Conservation (phyloP, 2,888 invertebrate species). For the Mylabris sibirica region DNA sequence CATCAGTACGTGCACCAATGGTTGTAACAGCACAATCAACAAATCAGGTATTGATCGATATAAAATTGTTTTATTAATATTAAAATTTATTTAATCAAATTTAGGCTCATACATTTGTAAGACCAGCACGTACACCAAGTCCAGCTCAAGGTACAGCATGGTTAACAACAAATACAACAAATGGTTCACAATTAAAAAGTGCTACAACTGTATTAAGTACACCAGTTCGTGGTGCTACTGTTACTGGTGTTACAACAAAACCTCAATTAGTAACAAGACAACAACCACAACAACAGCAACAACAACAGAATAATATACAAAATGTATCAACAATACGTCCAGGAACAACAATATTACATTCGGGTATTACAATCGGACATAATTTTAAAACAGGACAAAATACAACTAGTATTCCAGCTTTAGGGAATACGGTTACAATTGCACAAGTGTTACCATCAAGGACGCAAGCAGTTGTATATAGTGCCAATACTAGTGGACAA, state of each 20-base stretch:
- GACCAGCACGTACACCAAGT: conserved; percentile 59
- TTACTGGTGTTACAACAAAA: conserved; percentile 54
- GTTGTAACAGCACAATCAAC: conserved; percentile 55
- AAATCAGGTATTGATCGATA: conserved; percentile 41
- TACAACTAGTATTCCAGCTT: conserved; percentile 53
- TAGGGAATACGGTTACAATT: conserved; percentile 57
- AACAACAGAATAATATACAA: conserved; percentile 50
- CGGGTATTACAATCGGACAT: conserved; percentile 58
- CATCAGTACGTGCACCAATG: conserved; percentile 59
- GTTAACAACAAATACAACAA: conserved; percentile 54
- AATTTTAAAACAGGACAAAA: conserved; percentile 56
- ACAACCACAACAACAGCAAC: conserved; percentile 35
- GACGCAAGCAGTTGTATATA: conserved; percentile 59
- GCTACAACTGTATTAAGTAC: conserved; percentile 58
- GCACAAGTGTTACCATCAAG: conserved; percentile 59
- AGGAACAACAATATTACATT: conserved; percentile 57
- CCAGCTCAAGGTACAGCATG: conserved; percentile 59
- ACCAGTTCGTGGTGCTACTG: conserved; percentile 55
- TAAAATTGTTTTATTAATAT: neutral
- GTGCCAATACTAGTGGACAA: conserved; percentile 50
- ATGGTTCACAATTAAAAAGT: conserved; percentile 58
- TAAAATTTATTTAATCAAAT: conserved; percentile 13
- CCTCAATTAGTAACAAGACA: conserved; percentile 55
- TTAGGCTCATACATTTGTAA: conserved; percentile 52
- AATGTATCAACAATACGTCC: conserved; percentile 55